Conservation (phyloP, 2,888 invertebrate species). For the Dicyrtomina minuta region DNA sequence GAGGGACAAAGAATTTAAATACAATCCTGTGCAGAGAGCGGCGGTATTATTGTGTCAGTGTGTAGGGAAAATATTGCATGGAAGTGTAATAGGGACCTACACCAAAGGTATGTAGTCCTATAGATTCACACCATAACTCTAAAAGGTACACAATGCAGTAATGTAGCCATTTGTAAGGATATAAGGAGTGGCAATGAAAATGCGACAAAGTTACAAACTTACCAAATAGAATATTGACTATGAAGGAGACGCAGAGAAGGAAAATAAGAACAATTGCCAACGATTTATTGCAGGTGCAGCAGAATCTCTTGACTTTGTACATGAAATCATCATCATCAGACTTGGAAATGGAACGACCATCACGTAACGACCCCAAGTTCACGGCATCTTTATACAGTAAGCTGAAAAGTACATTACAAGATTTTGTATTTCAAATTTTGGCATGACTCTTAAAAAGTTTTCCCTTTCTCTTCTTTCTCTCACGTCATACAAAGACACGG, state of each 20-base stretch:
- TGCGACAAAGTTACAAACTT: conserved; percentile 10
- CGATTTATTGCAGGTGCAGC: conserved; percentile 50
- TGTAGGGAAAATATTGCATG: too few relatives aligned
- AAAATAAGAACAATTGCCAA: conserved; percentile 42
- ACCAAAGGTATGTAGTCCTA: too few relatives aligned
- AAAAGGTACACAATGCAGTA: too few relatives aligned
- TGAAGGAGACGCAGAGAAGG: conserved; percentile 44
- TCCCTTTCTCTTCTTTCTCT: too few relatives aligned
- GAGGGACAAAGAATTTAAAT: too few relatives aligned
- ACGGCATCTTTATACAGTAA: conserved; percentile 51
- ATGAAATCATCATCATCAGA: conserved; percentile 52
- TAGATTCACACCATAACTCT: too few relatives aligned
- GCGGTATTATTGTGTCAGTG: too few relatives aligned
- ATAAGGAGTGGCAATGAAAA: not conserved
- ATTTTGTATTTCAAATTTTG: not conserved
- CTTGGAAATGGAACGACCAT: conserved; percentile 46
- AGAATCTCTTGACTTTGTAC: conserved; percentile 53
- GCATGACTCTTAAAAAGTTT: too few relatives aligned
- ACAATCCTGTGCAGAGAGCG: too few relatives aligned
- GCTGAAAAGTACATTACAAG: conserved; percentile 31
- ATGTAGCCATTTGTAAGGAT: too few relatives aligned
- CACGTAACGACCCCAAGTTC: conserved; percentile 42
- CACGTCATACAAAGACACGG: too few relatives aligned
- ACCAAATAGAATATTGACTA: conserved; percentile 49
- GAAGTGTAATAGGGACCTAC: too few relatives aligned